Conservation (phyloP, 1,140 invertebrate genomes). For the Dolichoris vasculosae region DNA sequence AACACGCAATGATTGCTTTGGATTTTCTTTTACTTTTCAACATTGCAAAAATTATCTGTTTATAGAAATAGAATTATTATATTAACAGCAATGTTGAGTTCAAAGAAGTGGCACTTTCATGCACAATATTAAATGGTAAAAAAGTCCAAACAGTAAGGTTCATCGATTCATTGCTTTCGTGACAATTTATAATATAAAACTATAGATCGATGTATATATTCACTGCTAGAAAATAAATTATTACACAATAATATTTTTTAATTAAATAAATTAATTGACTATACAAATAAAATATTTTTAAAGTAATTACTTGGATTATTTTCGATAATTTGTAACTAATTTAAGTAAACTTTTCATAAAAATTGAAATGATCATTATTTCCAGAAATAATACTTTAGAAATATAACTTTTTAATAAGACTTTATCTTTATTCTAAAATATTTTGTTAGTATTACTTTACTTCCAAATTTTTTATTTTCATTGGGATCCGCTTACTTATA, state of each 20-base stretch:
- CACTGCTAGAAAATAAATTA: too few species aligned
- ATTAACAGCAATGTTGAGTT: constrained; percentile 23
- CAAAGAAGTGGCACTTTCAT: constrained; percentile 25
- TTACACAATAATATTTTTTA: too few species aligned
- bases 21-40: constrained; percentile 1
- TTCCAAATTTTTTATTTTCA: not conserved
- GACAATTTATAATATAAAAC: too few species aligned
- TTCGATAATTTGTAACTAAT: too few species aligned
- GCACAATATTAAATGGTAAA: constrained; percentile 20
- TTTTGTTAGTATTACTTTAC: not conserved
- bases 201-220: too few species aligned
- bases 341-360: too few species aligned
- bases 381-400: too few species aligned
- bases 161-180: constrained; percentile 26
- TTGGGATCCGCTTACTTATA: not conserved
- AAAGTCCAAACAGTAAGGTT: constrained; percentile 5
- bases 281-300: too few species aligned
- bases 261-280: too few species aligned
- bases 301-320: not conserved
- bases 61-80: not conserved
- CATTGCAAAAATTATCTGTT: constrained; percentile 12
- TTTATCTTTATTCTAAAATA: not conserved
- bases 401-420: too few species aligned
- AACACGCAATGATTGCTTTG: not conserved
- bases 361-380: too few species aligned